These are phyloP conservation scores for Drosophila bocqueti DNA, from an alignment of 1,140 invertebrate species.

Conservation along the genomic window DNA sequence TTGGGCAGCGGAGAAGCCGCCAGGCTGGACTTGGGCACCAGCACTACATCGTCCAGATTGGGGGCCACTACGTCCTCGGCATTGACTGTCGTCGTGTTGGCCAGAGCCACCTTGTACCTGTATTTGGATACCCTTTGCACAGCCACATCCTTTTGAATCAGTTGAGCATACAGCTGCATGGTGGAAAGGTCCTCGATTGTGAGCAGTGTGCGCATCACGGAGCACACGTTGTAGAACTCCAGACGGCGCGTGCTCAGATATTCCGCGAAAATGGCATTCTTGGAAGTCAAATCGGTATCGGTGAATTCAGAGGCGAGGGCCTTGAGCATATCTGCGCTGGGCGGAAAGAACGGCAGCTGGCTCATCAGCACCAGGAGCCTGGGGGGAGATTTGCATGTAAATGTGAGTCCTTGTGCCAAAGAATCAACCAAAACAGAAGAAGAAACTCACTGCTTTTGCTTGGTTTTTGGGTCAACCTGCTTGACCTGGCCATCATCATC, in stretches of 20 bases:
- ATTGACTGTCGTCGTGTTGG: constrained; percentile 10
- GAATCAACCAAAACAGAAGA: not conserved
- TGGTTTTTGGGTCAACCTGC: not conserved
- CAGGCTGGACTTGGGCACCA: constrained; percentile 63
- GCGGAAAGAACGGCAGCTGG: constrained; percentile 39
- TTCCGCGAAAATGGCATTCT: constrained; percentile 20
- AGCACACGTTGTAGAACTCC: constrained; percentile 51
- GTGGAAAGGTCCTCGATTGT: constrained; percentile 61
- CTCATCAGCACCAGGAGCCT: constrained; percentile 47
- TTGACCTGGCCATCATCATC: not conserved
- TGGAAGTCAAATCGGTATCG: constrained; percentile 15
- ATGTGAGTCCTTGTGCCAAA: not conserved
- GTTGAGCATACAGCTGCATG: constrained; percentile 48
- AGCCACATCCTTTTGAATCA: constrained; percentile 39
- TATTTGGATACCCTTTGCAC: constrained; percentile 11
- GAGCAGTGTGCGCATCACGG: constrained; percentile 50
- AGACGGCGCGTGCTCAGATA: constrained; percentile 34
- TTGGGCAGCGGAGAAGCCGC: constrained; percentile 24
- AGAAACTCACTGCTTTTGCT: constrained; percentile 10
- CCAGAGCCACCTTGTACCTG: not conserved
- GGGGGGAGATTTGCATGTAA: not conserved
- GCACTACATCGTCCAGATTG: constrained; percentile 65
- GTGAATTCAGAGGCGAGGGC: constrained; percentile 44
- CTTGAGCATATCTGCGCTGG: constrained; percentile 37
- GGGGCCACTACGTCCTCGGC: constrained; percentile 53